Conservation (phyloP, 2,888 invertebrate species). For the Adela reaumurella region DNA sequence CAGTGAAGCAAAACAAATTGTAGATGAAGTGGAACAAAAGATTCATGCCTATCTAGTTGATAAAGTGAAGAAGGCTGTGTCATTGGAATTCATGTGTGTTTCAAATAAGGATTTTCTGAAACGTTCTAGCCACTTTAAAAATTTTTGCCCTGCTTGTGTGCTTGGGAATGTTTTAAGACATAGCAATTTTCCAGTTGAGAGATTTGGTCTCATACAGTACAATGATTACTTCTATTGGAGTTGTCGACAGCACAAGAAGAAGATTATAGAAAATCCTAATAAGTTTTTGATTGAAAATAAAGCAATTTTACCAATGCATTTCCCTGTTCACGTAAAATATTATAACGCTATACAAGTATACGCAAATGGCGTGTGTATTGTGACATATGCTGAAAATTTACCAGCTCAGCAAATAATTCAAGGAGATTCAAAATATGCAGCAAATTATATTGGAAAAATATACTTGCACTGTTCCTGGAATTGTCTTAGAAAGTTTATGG, state of each 20-base stretch:
- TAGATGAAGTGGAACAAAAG: slow-evolving; percentile 31
- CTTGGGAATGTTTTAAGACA: slow-evolving; percentile 25
- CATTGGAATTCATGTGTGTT: slow-evolving; percentile 49
- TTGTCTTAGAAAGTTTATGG: slow-evolving; percentile 52
- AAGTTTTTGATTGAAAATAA: slow-evolving; percentile 23
- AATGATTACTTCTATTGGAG: slow-evolving; percentile 57
- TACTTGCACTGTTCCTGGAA: slow-evolving; percentile 54
- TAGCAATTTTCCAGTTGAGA: slow-evolving; percentile 45
- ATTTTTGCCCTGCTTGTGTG: slow-evolving; percentile 61
- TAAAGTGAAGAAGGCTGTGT: slow-evolving; percentile 41
- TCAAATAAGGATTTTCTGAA: slow-evolving; percentile 50
- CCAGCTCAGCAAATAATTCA: slow-evolving; percentile 37
- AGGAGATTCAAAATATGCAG: slow-evolving; percentile 43
- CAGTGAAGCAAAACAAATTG: slow-evolving; percentile 28
- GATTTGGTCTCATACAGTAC: slow-evolving; percentile 55
- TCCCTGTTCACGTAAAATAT: slow-evolving; percentile 43
- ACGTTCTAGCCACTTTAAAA: slow-evolving; percentile 45
- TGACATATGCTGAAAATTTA: slow-evolving; percentile 55
- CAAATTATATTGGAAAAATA: slow-evolving; percentile 39
- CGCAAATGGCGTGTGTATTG: slow-evolving; percentile 58
- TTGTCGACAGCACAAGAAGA: slow-evolving; percentile 49
- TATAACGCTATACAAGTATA: slow-evolving; percentile 35
- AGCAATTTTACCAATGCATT: slow-evolving; percentile 36
- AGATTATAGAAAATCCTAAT: slow-evolving; percentile 40
- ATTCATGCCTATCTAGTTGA: slow-evolving; percentile 51